A percentile compares a stretch with the other conserved stretches of the same genome.
phyloP scores from a whole-genome alignment of 2,113 vertebrate species.

The Platysternon megacephalum region DNA sequence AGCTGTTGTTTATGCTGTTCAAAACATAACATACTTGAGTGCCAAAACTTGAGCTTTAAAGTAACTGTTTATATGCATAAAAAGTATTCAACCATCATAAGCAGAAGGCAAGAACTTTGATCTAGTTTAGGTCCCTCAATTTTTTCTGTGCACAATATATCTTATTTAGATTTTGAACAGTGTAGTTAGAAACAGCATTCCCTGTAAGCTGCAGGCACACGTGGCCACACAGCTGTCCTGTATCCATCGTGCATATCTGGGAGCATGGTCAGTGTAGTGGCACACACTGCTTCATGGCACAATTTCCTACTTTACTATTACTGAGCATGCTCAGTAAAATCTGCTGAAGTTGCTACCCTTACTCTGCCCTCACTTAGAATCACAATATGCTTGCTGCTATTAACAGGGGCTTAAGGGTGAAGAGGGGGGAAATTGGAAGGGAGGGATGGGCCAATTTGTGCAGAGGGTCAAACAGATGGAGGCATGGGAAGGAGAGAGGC shows the following conservation, averaged over 20 bases:
- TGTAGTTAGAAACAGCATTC: neutral
- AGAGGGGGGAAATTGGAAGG: neutral
- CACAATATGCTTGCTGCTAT: neutral
- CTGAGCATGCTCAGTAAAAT: neutral
- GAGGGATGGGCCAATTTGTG: neutral
- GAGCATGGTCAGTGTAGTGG: neutral
- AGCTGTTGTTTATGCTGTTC: conserved; percentile 22
- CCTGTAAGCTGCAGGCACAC: neutral
- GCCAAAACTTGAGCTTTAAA: neutral
- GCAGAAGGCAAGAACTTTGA: neutral
- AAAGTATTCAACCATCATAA: neutral
- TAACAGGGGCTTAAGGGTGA: neutral
- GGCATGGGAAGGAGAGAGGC: no score
- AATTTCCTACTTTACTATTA: neutral
- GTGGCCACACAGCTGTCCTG: neutral
- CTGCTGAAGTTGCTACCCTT: no score
- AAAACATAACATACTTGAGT: conserved; percentile 2
- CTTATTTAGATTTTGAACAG: neutral
- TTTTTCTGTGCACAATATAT: rapidly evolving
- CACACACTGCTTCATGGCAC: no score
- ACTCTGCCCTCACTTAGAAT: neutral
- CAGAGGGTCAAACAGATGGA: neutral
- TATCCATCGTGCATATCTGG: neutral
- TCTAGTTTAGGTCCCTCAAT: neutral
- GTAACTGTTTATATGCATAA: neutral